Evolutionary conservation across 1,140 invertebrate species (phyloP).

Genomic region (Scaptomyza graminum): DNA sequence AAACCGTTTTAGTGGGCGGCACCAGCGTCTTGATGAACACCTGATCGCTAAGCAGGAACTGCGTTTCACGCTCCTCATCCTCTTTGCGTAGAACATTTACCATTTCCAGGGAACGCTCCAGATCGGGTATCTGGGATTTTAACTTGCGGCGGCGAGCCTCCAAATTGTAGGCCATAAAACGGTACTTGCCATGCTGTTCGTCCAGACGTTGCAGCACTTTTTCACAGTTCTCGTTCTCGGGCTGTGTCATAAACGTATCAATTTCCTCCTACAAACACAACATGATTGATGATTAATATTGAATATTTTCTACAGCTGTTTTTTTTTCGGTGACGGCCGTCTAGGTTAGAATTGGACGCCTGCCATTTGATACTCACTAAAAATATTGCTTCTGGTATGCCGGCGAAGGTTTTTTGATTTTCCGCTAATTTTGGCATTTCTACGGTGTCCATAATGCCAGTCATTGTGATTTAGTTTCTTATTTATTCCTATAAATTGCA

Average conservation of each 20-base stretch:
- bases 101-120: slow-evolving; percentile 96
- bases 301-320: slow-evolving; percentile 45
- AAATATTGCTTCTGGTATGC: slow-evolving; percentile 92
- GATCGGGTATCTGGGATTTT: slow-evolving; percentile 95
- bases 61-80: slow-evolving; percentile 93
- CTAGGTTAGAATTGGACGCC: slow-evolving; percentile 65
- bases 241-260: slow-evolving; percentile 93
- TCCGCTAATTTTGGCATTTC: slow-evolving; percentile 84
- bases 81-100: slow-evolving; percentile 94
- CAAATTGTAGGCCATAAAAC: slow-evolving; percentile 97
- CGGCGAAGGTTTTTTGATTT: slow-evolving; percentile 90
- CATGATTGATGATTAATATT: slow-evolving; percentile 68
- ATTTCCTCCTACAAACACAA: slow-evolving; percentile 93
- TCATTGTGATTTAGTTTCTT: slow-evolving; percentile 63
- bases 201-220: slow-evolving; percentile 93
- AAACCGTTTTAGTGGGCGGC: slow-evolving; percentile 96
- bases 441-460: slow-evolving; percentile 78
- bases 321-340: slow-evolving; percentile 17
- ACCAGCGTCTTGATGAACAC: slow-evolving; percentile 95
- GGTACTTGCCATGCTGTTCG: slow-evolving; percentile 97
- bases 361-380: slow-evolving; percentile 86
- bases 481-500: slow-evolving; percentile 46
- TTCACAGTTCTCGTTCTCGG: slow-evolving; percentile 92
- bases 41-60: slow-evolving; percentile 97
- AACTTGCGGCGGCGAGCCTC: slow-evolving; percentile 92